Percentiles rank a stretch among this genome's conserved stretches.
phyloP scores from a whole-genome alignment of 1,140 invertebrate genomes.

The Heliconius nattereri region DNA sequence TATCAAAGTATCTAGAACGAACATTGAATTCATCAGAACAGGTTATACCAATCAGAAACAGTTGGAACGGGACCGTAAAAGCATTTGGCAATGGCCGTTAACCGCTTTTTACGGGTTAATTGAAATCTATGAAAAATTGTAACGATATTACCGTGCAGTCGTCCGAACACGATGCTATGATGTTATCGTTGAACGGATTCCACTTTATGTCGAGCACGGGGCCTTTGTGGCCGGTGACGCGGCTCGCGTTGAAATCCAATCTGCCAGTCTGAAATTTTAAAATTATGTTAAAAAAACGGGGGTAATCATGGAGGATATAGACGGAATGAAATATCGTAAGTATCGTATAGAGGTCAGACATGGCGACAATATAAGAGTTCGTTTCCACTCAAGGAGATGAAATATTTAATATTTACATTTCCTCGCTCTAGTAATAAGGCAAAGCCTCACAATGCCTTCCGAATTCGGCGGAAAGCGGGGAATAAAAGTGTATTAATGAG shows the following conservation, averaged over 20 bases:
- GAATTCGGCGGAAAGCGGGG: too few relatives aligned
- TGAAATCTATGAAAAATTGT: constrained; percentile 42
- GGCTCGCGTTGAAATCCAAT: constrained; percentile 88
- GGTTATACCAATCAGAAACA: constrained; percentile 16
- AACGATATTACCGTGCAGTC: constrained; percentile 90
- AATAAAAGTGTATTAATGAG: too few relatives aligned
- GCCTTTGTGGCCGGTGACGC: constrained; percentile 91
- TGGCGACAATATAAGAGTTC: too few relatives aligned
- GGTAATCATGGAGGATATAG: background rate
- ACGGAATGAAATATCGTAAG: background rate
- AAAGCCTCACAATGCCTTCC: too few relatives aligned
- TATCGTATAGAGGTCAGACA: too few relatives aligned
- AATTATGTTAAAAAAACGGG: background rate
- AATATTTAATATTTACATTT: too few relatives aligned
- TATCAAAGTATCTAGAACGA: background rate
- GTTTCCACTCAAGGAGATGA: too few relatives aligned
- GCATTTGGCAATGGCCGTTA: constrained; percentile 29
- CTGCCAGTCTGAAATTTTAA: constrained; percentile 84
- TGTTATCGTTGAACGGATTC: constrained; percentile 97
- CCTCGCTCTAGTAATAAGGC: too few relatives aligned
- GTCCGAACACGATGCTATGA: constrained; percentile 97
- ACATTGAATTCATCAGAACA: background rate
- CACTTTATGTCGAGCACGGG: constrained; percentile 93
- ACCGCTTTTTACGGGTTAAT: constrained; percentile 30
- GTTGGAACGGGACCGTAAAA: constrained; percentile 32